Conservation (phyloP, 2,113 vertebrate species). For the Ciconia boyciana region DNA sequence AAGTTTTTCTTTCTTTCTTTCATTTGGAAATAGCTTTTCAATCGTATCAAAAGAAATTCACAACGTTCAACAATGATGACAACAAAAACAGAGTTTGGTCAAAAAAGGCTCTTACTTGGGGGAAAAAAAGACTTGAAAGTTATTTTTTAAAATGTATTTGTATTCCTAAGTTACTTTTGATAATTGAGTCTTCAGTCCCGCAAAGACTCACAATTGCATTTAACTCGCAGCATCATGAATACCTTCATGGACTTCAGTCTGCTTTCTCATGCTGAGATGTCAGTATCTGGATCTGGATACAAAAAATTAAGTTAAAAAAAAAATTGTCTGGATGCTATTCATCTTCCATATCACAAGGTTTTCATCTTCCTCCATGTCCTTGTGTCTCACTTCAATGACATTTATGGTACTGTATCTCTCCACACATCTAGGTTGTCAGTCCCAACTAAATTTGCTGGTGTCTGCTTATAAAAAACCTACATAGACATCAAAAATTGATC, state of each 20-base stretch:
- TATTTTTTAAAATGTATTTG: not conserved
- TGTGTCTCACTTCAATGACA: not conserved
- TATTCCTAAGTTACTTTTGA: not conserved
- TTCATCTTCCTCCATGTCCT: not conserved
- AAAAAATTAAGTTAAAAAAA: not conserved
- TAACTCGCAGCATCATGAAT: rapidly evolving
- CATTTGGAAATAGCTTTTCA: not conserved
- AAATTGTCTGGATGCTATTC: not conserved
- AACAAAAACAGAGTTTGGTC: not conserved
- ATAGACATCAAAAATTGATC: not conserved
- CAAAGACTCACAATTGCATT: not conserved
- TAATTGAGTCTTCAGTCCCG: not conserved
- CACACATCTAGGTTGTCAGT: not conserved
- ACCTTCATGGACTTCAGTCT: not conserved
- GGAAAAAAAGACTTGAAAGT: not conserved
- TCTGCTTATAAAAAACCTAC: not conserved
- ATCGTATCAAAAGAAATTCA: not conserved
- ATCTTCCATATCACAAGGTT: not conserved
- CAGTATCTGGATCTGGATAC: not conserved
- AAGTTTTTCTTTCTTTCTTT: not conserved
- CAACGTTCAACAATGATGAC: not conserved
- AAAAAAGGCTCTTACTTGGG: not conserved
- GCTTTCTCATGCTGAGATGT: not conserved
- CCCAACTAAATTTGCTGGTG: not conserved
- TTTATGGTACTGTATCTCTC: not conserved